Conservation (phyloP, 2,888 invertebrate species). For the Dastarcus helophoroides region DNA sequence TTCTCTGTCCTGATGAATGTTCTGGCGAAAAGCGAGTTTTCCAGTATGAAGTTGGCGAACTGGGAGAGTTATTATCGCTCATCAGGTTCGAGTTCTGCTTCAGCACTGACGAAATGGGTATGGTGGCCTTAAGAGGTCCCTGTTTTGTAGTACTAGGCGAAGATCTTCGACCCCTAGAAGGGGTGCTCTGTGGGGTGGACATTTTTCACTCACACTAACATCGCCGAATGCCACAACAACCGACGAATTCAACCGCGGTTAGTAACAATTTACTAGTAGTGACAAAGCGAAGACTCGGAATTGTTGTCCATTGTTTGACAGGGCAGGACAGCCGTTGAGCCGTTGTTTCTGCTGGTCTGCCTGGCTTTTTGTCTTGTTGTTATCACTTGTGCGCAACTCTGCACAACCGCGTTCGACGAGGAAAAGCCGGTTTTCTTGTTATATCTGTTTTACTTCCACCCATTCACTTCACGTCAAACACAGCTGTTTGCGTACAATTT, state of each 20-base stretch:
- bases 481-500: constrained; percentile 11
- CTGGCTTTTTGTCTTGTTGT: neutral
- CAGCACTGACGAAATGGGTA: constrained; percentile 63
- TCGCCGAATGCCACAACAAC: too few species aligned
- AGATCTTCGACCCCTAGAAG: constrained; percentile 48
- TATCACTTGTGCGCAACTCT: neutral
- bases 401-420: neutral
- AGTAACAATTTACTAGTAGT: too few species aligned
- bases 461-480: constrained; percentile 13
- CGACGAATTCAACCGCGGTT: too few species aligned
- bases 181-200: too few species aligned
- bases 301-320: too few species aligned
- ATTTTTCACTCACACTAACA: neutral
- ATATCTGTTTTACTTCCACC: neutral
- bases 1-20: constrained; percentile 57
- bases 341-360: too few species aligned
- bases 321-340: too few species aligned
- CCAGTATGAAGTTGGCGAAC: constrained; percentile 56
- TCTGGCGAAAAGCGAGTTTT: constrained; percentile 56
- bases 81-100: constrained; percentile 46
- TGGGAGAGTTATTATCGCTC: constrained; percentile 51
- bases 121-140: constrained; percentile 65
- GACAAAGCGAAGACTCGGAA: too few species aligned
- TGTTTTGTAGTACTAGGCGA: constrained; percentile 51
- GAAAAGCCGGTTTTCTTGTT: too few species aligned